These are phyloP conservation scores for Drosophila orena DNA, from an alignment of 1,140 invertebrate genomes.

Conservation along the genomic window DNA sequence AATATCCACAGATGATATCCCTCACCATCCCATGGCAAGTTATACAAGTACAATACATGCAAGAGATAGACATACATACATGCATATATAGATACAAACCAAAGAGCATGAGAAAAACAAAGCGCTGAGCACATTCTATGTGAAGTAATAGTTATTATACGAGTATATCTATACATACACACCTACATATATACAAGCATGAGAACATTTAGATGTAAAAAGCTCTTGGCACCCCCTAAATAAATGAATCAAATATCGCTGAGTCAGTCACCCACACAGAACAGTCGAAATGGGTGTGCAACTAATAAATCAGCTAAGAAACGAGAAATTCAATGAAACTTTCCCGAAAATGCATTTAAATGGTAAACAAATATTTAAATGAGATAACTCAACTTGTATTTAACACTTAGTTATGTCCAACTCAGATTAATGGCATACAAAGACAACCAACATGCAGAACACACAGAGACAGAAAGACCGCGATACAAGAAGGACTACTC, in stretches of 20 bases:
- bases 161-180: slow-evolving; percentile 13
- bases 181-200: slow-evolving; percentile 15
- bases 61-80: not conserved
- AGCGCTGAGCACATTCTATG: slow-evolving; percentile 44
- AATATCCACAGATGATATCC: slow-evolving; percentile 6
- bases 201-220: slow-evolving; percentile 35
- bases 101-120: slow-evolving; percentile 46
- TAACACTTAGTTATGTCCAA: slow-evolving; percentile 67
- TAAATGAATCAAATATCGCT: slow-evolving; percentile 29
- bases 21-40: not conserved
- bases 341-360: slow-evolving; percentile 81
- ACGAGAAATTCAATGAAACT: slow-evolving; percentile 53
- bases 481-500: slow-evolving; percentile 21
- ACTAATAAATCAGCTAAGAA: slow-evolving; percentile 37
- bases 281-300: slow-evolving; percentile 3
- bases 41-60: not conserved
- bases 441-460: slow-evolving; percentile 16
- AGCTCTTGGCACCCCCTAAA: slow-evolving; percentile 36
- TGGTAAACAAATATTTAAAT: slow-evolving; percentile 72
- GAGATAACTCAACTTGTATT: slow-evolving; percentile 69
- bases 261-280: slow-evolving; percentile 13
- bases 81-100: slow-evolving; percentile 23
- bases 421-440: slow-evolving; percentile 36
- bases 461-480: slow-evolving; percentile 3
- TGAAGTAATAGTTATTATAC: slow-evolving; percentile 46